These are phyloP conservation scores for Gila robusta DNA, from an alignment of 2,797 vertebrate species.

Conservation along the genomic window DNA sequence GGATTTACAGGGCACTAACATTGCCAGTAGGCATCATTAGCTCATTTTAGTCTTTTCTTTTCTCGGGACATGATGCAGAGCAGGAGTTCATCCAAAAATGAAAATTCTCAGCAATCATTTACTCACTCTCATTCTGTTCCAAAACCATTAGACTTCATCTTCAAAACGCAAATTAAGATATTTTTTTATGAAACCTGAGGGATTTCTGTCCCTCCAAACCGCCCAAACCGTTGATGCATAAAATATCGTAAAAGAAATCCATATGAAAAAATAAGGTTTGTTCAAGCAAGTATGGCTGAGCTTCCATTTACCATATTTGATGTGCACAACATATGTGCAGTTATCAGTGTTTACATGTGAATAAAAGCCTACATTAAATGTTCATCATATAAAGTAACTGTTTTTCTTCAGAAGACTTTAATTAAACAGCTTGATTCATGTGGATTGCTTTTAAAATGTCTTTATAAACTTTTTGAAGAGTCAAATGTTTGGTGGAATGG, in stretches of 20 bases:
- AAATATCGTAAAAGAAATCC: not conserved
- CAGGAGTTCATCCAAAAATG: not conserved
- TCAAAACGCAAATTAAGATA: not conserved
- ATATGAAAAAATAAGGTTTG: too few relatives aligned
- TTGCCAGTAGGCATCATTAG: conserved; percentile 31
- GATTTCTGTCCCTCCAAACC: not conserved
- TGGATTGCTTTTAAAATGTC: not conserved
- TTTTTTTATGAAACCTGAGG: not conserved
- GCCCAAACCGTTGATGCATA: not conserved
- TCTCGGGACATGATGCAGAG: not conserved
- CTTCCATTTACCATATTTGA: not conserved
- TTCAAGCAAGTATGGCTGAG: not conserved
- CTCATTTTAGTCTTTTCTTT: not conserved
- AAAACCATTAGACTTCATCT: not conserved
- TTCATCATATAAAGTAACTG: not conserved
- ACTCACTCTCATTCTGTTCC: not conserved
- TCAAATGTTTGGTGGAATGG: not conserved
- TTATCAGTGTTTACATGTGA: not conserved
- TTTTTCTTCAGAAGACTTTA: not conserved
- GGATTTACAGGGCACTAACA: conserved; percentile 14
- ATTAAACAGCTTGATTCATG: not conserved
- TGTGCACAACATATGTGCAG: not conserved
- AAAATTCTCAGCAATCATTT: not conserved
- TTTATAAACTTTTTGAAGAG: not conserved
- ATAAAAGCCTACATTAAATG: conserved; percentile 3